Evolutionary conservation across 2,888 invertebrate genomes (phyloP).

Genomic region (Spicauda simplicius): DNA sequence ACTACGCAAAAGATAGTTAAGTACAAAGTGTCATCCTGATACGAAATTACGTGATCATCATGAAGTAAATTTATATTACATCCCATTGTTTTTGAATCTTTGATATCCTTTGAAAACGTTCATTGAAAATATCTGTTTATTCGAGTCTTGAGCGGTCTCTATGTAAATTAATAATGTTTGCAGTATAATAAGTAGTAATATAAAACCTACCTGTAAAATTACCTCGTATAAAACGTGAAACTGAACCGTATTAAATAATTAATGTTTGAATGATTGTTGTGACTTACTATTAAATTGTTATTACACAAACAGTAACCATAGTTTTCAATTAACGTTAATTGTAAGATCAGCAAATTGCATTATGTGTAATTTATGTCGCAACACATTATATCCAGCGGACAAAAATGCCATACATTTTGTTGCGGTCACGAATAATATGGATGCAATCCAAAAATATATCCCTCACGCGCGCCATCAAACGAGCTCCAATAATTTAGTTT

Average conservation of each 20-base stretch:
- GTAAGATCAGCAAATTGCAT: constrained; percentile 23
- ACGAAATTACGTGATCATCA: neutral
- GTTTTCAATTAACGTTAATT: constrained; percentile 25
- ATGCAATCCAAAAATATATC: constrained; percentile 74
- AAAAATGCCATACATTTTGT: constrained; percentile 60
- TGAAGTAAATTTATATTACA: neutral
- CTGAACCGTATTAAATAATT: neutral
- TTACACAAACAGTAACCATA: constrained; percentile 5
- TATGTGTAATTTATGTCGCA: constrained; percentile 17
- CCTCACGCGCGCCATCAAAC: constrained; percentile 51
- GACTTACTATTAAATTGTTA: constrained; percentile 7
- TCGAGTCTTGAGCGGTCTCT: neutral
- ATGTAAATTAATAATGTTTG: too few species aligned
- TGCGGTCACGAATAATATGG: constrained; percentile 74
- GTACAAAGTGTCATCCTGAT: neutral
- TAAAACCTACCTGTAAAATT: neutral
- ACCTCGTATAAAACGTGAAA: neutral
- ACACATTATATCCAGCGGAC: constrained; percentile 57
- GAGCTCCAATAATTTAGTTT: constrained; percentile 51
- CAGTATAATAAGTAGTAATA: too few species aligned
- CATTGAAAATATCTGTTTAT: too few species aligned
- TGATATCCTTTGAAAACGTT: too few species aligned
- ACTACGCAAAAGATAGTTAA: neutral
- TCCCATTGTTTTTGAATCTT: too few species aligned
- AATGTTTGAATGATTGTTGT: neutral